Evolutionary conservation across 2,113 vertebrate species (phyloP), one percentile per base, ranked within the genome.

Genomic region (Calypte anna): DNA sequence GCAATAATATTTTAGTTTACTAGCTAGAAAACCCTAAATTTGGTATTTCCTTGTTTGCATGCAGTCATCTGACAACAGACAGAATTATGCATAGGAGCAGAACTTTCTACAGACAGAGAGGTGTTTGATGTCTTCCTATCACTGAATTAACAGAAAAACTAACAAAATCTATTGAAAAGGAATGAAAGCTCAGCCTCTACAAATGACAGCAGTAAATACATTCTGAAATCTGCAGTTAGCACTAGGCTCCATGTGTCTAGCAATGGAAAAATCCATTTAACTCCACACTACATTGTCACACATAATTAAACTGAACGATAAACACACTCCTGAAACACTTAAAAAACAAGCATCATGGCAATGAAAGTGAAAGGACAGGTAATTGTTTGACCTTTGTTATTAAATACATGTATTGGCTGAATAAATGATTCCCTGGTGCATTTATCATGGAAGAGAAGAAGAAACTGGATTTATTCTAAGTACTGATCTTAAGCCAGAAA

Each of bases 41-140:
- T 53, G 18, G 6, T 43, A 36, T 58, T 63, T 63, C n/a, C 17
- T 13, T 54, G 46, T 28, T 46, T 40, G 20, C 20, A 28, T 12
- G 16, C 0, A 38, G 12, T 14, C 8, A 44, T 11, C 18, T 21
- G 14, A 30, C 33, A 18, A 0, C 15, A 64, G 12, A 22, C 2
- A 46, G 43, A n/a, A 70, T 3, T 30, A 50, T 6, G 8, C 17
- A 64, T 66, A 7, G 28, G 43, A n/a, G 3, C 13, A 38, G 11
- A 16, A 30, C 21, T 22, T 79, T 10, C 10, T 54, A 7, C 48
- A 30, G 44, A 21, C 13, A 18, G 25, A 24, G 13, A 79, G 22
- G n/a, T 61, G 30, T 79, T n/a, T n/a, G 38, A 22, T 19, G 44
- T 6, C 44, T 36, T 30, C 25, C 21, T 19, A 25, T 16, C 28